phyloP scores from a whole-genome alignment of 2,797 vertebrate species.

The Bucorvus abyssinicus region DNA sequence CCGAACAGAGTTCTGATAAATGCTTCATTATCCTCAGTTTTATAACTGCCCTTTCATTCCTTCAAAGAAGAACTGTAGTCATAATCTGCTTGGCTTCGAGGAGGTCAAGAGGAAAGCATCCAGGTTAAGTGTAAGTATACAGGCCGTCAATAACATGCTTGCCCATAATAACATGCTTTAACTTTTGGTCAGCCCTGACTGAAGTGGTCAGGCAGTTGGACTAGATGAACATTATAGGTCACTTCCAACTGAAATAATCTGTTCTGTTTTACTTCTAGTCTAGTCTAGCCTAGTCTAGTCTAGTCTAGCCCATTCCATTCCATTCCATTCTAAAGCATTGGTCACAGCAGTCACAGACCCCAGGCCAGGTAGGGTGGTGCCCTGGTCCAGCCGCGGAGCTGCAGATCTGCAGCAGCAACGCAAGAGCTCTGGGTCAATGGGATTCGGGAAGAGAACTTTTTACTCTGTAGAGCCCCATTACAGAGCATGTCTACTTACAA shows the following conservation, averaged over 20 bases:
- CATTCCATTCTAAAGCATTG: neutral
- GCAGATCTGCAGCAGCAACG: neutral
- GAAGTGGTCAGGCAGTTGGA: neutral
- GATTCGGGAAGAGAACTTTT: neutral
- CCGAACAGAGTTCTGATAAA: neutral
- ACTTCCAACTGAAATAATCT: neutral
- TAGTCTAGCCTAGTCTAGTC: neutral
- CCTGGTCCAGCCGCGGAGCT: fast-evolving
- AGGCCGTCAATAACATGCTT: neutral
- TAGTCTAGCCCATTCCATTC: neutral
- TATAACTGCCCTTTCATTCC: neutral
- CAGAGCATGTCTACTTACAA: neutral
- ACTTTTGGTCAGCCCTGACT: neutral
- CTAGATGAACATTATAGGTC: neutral
- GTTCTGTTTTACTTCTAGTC: neutral
- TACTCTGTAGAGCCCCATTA: neutral
- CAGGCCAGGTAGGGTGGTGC: neutral
- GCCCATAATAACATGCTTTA: neutral
- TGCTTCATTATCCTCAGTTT: neutral
- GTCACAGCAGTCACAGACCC: neutral
- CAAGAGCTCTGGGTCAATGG: neutral
- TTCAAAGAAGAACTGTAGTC: neutral
- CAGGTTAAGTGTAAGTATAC: neutral
- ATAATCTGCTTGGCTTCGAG: neutral
- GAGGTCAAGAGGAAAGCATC: neutral